Evolutionary conservation across 2,113 vertebrate species (phyloP).

Genomic region (Leucopsar rothschildi): DNA sequence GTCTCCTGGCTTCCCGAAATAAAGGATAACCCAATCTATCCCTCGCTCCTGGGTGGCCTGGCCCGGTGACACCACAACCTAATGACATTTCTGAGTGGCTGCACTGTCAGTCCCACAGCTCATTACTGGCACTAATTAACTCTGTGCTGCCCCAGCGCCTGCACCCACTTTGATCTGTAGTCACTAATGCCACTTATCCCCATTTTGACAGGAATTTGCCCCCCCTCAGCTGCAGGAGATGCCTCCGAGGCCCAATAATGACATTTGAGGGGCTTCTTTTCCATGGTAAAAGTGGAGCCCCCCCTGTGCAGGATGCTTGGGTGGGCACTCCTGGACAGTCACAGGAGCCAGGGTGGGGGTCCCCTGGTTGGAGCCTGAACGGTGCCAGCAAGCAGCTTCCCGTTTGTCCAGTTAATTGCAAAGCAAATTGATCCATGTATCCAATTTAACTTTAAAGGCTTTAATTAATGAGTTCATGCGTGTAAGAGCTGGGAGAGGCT

Average conservation of each 20-base stretch:
- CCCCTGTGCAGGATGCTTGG: rapidly evolving
- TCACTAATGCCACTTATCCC: not conserved
- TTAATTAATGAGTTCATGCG: not conserved
- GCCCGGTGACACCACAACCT: not conserved
- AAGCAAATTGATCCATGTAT: not conserved
- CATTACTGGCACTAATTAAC: not conserved
- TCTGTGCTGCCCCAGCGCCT: not conserved
- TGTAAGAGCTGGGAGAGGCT: not conserved
- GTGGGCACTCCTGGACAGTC: not conserved
- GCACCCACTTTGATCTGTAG: rapidly evolving
- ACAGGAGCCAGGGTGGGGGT: not conserved
- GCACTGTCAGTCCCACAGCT: not conserved
- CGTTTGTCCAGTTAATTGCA: not conserved
- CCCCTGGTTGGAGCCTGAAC: rapidly evolving
- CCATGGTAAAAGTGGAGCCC: rapidly evolving
- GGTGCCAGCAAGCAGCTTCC: not conserved
- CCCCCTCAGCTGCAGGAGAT: not conserved
- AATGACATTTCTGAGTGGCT: not conserved
- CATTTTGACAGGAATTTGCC: not conserved
- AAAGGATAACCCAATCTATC: not conserved
- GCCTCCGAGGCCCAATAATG: not conserved
- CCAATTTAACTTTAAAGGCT: not conserved
- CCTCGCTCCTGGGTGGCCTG: rapidly evolving
- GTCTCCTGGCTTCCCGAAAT: not conserved
- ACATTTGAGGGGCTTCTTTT: not conserved